A percentile compares a stretch with the other conserved stretches of the same genome.
Evolutionary conservation across 23 tunicate genomes (phyloP).

Genomic region (Ciona savignyi): DNA sequence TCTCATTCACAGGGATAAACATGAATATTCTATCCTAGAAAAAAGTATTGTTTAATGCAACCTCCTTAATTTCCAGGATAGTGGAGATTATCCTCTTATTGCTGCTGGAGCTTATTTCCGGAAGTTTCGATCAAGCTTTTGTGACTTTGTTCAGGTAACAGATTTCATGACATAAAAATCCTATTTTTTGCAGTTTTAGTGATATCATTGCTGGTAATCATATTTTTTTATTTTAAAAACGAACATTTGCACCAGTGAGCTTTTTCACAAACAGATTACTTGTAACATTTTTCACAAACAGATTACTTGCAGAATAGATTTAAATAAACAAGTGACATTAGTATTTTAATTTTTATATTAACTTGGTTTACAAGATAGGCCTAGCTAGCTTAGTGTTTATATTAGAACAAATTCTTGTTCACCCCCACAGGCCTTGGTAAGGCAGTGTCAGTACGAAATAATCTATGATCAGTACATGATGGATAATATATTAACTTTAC

Average conservation of each 20-base stretch:
- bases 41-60: no score
- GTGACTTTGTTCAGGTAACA: conserved; percentile 70
- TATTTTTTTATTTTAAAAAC: no score
- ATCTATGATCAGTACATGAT: conserved; percentile 98
- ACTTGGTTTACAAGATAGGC: not conserved
- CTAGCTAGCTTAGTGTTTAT: not conserved
- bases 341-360: no score
- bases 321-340: not conserved
- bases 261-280: no score
- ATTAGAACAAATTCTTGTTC: not conserved
- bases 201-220: no score
- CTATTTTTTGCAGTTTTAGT: no score
- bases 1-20: no score
- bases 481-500: conserved; percentile 91
- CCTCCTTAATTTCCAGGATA: conserved; percentile 81
- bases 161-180: no score
- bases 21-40: no score
- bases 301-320: not conserved
- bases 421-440: conserved; percentile 50
- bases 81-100: conserved; percentile 97
- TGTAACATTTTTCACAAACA: not conserved
- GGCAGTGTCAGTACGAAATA: conserved; percentile 91
- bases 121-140: conserved; percentile 54
- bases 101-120: conserved; percentile 61
- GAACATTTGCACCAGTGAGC: no score